Base-by-base conservation (phyloP, 2,888 invertebrate genomes). In the Xylophagus ater region DNA sequence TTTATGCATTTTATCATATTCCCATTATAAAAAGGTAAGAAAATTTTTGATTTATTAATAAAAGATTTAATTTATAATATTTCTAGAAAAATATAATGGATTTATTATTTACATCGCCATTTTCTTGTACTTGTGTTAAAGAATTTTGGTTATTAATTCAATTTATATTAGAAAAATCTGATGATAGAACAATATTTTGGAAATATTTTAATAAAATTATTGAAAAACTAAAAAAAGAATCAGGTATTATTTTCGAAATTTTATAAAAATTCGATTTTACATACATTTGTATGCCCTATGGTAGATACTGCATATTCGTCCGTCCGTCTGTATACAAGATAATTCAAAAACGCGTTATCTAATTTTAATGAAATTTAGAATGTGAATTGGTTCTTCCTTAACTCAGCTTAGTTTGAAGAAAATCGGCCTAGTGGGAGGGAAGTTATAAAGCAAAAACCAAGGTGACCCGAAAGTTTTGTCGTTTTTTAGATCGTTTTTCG, bases 71-170 rank as follows among this genome's bases (percentile, higher is more conserved):
- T 29, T 40, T 30, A 21, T 33, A 34, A 23, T n/a, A 19, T 21
- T 41, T 54, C 24, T 34, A 66, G 60, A 62, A 64, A 28, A 56
- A 62, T 20, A 51, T 59, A 4, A 50, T 52, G 4, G 68, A 71
- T 43, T 49, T 72, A n/a, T 49, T 58, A 13, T 55, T 58, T n/a
- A 63, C 55, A 34, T 65, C 67, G 12, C 68, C 73, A 0, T 76
- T 72, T 49, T 65, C 65, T 40, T 77, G 76, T 42, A 66, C 66
- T 10, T 77, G 76, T 47, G 57, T 67, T 4, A 69, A 71, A 54
- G 74, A 76, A 54, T 49, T 70, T 25, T 77, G 76, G 76, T 51
- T 71, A 1, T 58, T 74, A 49, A 44, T 74, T 9, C 65, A 68
- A 47, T 52, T 68, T 18, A 55, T 68, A 2, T 49, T 66, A 3